Evolutionary conservation across 2,113 vertebrate genomes (phyloP), one percentile per base, ranked within the genome.

Genomic region (Gadus chalcogrammus): DNA sequence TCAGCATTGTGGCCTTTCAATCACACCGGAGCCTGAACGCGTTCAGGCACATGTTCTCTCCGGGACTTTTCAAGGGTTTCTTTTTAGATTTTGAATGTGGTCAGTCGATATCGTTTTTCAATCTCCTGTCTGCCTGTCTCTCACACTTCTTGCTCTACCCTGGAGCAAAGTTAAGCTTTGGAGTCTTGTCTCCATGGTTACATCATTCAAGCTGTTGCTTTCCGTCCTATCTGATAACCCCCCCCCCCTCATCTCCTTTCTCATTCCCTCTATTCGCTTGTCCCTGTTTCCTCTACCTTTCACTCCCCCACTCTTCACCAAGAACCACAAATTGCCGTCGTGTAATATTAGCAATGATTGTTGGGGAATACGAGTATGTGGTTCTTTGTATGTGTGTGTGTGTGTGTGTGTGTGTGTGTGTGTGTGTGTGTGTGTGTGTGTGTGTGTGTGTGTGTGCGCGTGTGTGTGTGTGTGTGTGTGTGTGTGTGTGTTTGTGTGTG

Each of bases 291-390:
- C 20, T n/a, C 18, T 61, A n/a, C 59, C 59, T 61, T 61, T n/a
- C 17, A n/a, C n/a, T 18, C 59, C 18, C 18, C 59, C 5, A 75
- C 72, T 70, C 55, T 60, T 55, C 59, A 67, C 20, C 4, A 59
- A 64, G 55, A 27, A 73, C 71, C 73, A 73, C 76, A 79, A 69
- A 60, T 83, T 79, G 74, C 85, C 82, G 82, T 86, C 84, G 55
- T n/a, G 55, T n/a, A 81, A 71, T 72, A 66, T 71, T 77, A 63
- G 31, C 31, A 4, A 31, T 31, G 31, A 31, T 31, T 48, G 55
- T 77, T 80, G 35, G 73, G 52, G 66, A 31, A 31, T 31, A 35
- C 4, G 4, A 35, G 31, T 4, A 35, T 35, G 31, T 35, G 31
- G 3, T 35, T 35, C 31, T 35, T 4, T 35, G 31, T 35, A 35